Conservation (phyloP, 2,888 invertebrate genomes). For the Pandemis heparana region DNA sequence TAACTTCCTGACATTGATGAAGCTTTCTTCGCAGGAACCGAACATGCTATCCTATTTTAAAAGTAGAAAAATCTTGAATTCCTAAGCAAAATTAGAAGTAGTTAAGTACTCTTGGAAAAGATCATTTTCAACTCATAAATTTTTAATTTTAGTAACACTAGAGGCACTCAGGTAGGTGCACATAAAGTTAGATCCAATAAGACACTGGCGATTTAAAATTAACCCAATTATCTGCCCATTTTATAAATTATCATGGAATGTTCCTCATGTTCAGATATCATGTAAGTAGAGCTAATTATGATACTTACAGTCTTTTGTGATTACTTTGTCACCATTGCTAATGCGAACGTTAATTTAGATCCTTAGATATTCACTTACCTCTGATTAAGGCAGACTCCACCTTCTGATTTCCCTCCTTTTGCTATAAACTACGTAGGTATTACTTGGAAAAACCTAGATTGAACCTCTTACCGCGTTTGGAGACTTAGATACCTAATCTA, state of each 20-base stretch:
- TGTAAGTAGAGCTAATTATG: not conserved
- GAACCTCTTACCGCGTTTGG: not conserved
- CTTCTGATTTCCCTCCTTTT: not conserved
- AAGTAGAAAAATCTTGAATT: too few relatives aligned
- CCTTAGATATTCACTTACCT: not conserved
- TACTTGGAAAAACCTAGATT: slow-evolving; percentile 9
- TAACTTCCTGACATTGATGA: too few relatives aligned
- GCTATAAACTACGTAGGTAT: not conserved
- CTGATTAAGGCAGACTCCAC: not conserved
- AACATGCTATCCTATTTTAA: too few relatives aligned
- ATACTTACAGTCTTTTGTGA: not conserved
- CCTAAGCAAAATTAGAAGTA: too few relatives aligned
- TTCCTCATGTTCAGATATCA: not conserved
- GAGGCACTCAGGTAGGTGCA: too few relatives aligned
- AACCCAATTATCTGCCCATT: too few relatives aligned
- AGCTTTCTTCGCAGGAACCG: too few relatives aligned
- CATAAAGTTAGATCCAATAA: too few relatives aligned
- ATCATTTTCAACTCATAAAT: too few relatives aligned
- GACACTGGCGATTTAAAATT: too few relatives aligned
- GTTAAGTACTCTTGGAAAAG: too few relatives aligned
- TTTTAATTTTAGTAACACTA: too few relatives aligned
- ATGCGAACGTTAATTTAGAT: not conserved
- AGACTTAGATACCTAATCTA: slow-evolving; percentile 29
- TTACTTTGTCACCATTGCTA: not conserved
- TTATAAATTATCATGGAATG: not conserved